Evolutionary conservation across 2,888 invertebrate genomes (phyloP).

Genomic region (Sinopyrophorus schimmeli): DNA sequence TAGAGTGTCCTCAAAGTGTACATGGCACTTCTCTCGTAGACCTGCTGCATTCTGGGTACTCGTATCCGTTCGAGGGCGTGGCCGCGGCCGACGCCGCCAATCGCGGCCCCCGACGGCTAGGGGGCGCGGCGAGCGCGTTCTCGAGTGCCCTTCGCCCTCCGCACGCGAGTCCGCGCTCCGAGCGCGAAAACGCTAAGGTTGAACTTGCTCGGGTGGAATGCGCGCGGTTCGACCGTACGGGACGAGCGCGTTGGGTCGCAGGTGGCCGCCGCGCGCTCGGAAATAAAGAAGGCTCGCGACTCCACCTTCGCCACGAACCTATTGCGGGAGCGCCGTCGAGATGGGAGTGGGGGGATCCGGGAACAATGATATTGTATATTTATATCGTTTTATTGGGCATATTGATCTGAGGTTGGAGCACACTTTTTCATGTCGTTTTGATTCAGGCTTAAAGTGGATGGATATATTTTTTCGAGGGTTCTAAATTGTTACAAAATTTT

Average conservation of each 20-base stretch:
- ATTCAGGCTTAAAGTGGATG: constrained; percentile 35
- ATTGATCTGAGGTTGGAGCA: constrained; percentile 46
- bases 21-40: constrained; percentile 55
- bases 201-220: background rate
- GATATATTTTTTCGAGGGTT: constrained; percentile 26
- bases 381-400: constrained; percentile 57
- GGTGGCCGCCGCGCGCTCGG: constrained; percentile 24
- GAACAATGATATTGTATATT: constrained; percentile 55
- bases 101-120: constrained; percentile 11
- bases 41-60: constrained; percentile 55
- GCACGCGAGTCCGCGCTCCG: constrained; percentile 22
- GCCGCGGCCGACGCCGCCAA: constrained; percentile 32
- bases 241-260: constrained; percentile 13
- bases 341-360: constrained; percentile 47
- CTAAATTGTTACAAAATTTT: constrained; percentile 21
- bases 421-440: constrained; percentile 44
- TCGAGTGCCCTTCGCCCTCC: constrained; percentile 11
- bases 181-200: constrained; percentile 9
- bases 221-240: constrained; percentile 11
- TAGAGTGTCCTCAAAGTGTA: constrained; percentile 58
- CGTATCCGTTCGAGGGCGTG: constrained; percentile 46
- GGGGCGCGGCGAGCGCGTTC: constrained; percentile 12
- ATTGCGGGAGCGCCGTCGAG: constrained; percentile 45
- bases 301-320: constrained; percentile 44
- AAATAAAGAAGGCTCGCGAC: constrained; percentile 36